Base-by-base conservation (phyloP, 2,113 vertebrate genomes). In the Erythrolamprus reginae region DNA sequence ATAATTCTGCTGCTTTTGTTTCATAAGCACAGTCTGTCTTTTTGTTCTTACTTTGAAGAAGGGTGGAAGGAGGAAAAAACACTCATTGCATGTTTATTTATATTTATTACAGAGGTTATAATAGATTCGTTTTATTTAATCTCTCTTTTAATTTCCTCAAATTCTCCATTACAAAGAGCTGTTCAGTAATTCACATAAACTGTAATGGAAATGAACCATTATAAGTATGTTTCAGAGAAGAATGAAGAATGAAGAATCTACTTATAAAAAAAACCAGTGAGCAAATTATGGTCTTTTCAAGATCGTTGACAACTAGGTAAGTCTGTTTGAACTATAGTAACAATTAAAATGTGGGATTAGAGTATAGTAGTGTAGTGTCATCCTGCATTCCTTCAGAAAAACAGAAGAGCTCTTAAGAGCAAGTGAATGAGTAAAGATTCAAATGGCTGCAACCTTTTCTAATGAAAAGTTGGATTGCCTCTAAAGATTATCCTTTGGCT, bases 251-350 rank as follows among this genome's bases (percentile, higher is more conserved):
- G 17, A 89, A 89, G 19, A 85, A 21, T 28, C 70, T 45, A 45
- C 47, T 51, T 92, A 50, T 45, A 86, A 88, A 89, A 91, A 61
- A 2, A n/a, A n/a, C n/a, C 89, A 84, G n/a, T 23, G 21, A 51
- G n/a, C 47, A 92, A 96, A 50, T 12, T 84, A 84, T 77, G 38
- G 86, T 53, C n/a, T 93, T 70, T 24, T 82, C 51, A 26, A 26
- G 8, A 26, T 42, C 86, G n/a, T 86, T 52, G 33, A 52, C 48
- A 56, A 47, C 33, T 53, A n/a, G 9, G 7, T n/a, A 42, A 23
- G n/a, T 90, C 26, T 38, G 4, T 33, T 82, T 23, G 24, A 17
- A 28, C 5, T 84, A 10, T 50, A 77, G 33, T 42, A 38, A 77
- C 17, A 42, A 77, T 38, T 38, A 5, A 15, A 38, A 19, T 77